phyloP scores from a whole-genome alignment of 2,888 invertebrate species.

The Acronicta alni region DNA sequence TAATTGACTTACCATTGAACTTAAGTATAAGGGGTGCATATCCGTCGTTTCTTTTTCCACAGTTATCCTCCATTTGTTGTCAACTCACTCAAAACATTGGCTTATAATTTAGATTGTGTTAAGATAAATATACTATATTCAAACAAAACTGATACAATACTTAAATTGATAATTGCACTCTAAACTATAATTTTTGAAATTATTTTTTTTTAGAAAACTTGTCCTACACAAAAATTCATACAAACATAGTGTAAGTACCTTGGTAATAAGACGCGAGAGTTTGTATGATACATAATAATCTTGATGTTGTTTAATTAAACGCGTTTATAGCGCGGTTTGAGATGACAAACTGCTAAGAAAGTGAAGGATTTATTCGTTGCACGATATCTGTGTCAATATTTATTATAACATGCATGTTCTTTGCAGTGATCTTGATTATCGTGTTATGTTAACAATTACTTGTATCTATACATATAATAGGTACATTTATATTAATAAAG shows the following conservation, averaged over 20 bases:
- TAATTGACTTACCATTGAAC: constrained; percentile 30
- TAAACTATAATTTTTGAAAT: not conserved
- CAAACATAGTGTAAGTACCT: no score
- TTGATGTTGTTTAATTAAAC: not conserved
- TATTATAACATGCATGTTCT: constrained; percentile 21
- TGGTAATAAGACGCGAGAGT: not conserved
- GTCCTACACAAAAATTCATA: no score
- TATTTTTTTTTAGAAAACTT: no score
- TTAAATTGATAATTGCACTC: no score
- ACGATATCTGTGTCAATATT: constrained; percentile 29
- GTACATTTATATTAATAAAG: no score
- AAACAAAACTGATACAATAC: no score
- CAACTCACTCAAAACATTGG: not conserved
- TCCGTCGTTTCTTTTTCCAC: constrained; percentile 8
- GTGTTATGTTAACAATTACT: constrained; percentile 16
- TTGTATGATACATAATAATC: not conserved
- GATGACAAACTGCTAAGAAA: constrained; percentile 18
- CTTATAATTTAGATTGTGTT: not conserved
- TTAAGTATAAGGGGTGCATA: constrained; percentile 20
- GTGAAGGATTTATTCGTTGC: constrained; percentile 16
- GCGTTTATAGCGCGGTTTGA: constrained; percentile 5
- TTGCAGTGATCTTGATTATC: constrained; percentile 36
- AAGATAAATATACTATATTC: no score
- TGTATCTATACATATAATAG: no score
- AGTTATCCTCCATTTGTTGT: constrained; percentile 22